Conservation (phyloP, 2,888 invertebrate genomes). For the Drosophila tanythrix region DNA sequence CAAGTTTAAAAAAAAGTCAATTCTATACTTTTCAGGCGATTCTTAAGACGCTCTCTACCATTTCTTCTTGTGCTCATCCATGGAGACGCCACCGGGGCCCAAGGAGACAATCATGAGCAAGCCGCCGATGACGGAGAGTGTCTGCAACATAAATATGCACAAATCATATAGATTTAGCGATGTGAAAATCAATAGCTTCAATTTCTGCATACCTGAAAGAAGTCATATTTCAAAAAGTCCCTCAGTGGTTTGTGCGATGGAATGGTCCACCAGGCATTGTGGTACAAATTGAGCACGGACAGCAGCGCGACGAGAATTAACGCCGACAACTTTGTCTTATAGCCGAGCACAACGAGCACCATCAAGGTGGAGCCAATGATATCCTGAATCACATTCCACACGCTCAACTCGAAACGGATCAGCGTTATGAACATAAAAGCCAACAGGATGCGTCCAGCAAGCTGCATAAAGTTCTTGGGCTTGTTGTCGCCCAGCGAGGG, state of each 20-base stretch:
- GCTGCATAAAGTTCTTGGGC: conserved; percentile 97
- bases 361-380: conserved; percentile 97
- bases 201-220: conserved; percentile 94
- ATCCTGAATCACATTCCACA: conserved; percentile 96
- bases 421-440: conserved; percentile 99
- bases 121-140: conserved; percentile 98
- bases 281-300: conserved; percentile 95
- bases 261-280: conserved; percentile 99
- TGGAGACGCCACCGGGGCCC: conserved; percentile 99
- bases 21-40: conserved; percentile 41
- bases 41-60: conserved; percentile 85
- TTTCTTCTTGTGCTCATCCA: conserved; percentile 99
- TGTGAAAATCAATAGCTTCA: not conserved
- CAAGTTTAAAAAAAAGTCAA: conserved; percentile 57
- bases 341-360: conserved; percentile 98
- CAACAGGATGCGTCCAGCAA: conserved; percentile 96
- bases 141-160: conserved; percentile 88
- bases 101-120: conserved; percentile 98
- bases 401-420: conserved; percentile 95
- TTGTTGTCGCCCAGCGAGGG: conserved; percentile 96
- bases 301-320: conserved; percentile 96
- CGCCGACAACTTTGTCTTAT: conserved; percentile 99
- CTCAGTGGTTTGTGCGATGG: conserved; percentile 97
- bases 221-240: conserved; percentile 99
- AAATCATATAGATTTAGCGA: not conserved